Evolutionary conservation across 2,888 invertebrate genomes (phyloP).

Genomic region (Tridacna crocea): DNA sequence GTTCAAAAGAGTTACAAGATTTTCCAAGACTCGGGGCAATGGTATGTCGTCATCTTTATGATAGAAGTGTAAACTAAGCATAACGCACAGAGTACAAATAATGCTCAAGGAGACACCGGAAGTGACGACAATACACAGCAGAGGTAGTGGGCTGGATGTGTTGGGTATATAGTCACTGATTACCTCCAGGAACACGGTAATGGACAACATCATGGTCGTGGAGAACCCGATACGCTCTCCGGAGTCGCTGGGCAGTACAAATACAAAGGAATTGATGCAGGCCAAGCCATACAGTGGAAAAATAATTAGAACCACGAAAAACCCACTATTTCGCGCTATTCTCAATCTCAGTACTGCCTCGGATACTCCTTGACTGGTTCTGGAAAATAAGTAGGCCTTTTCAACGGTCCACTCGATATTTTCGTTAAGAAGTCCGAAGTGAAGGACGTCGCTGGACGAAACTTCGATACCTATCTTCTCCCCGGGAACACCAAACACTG

Average conservation of each 20-base stretch:
- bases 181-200: constrained; percentile 23
- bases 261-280: constrained; percentile 2
- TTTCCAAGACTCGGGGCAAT: neutral
- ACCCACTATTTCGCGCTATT: neutral
- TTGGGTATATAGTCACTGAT: constrained; percentile 30
- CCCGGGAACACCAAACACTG: neutral
- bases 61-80: constrained; percentile 18
- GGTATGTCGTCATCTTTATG: neutral
- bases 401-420: constrained; percentile 15
- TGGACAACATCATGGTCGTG: constrained; percentile 25
- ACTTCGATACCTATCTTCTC: neutral
- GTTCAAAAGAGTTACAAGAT: neutral
- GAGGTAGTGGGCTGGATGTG: constrained; percentile 10
- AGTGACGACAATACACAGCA: constrained; percentile 21
- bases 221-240: constrained; percentile 26
- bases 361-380: neutral
- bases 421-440: neutral
- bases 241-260: constrained; percentile 25
- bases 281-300: constrained; percentile 11
- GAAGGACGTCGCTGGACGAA: neutral
- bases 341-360: constrained; percentile 2
- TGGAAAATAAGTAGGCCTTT: neutral
- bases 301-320: constrained; percentile 10
- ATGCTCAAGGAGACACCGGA: neutral
- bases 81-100: constrained; percentile 5